These are phyloP conservation scores for Lonchura striata DNA, from an alignment of 2,113 vertebrate genomes.

Conservation along the genomic window DNA sequence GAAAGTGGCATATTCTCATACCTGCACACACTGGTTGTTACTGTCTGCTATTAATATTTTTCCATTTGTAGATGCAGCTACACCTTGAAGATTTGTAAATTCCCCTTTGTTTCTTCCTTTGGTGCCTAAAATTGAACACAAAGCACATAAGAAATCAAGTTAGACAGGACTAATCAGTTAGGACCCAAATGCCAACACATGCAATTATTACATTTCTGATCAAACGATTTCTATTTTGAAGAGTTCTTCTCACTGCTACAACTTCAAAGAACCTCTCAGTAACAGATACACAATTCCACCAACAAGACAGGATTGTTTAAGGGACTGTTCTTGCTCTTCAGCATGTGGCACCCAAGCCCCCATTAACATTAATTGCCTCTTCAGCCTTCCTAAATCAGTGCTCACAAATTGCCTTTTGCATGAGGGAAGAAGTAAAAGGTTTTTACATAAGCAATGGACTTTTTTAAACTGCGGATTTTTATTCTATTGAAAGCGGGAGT, in stretches of 20 bases:
- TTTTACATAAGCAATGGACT: not conserved
- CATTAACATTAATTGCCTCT: not conserved
- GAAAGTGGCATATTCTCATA: conserved; percentile 56
- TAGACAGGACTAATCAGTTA: not conserved
- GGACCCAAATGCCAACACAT: not conserved
- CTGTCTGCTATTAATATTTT: conserved; percentile 97
- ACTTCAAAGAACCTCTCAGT: not conserved
- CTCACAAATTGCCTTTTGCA: not conserved
- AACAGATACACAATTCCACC: not conserved
- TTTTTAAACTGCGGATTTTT: not conserved
- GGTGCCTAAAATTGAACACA: conserved; percentile 80
- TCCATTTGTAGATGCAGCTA: conserved; percentile 87
- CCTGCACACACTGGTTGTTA: conserved; percentile 99
- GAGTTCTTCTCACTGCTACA: not conserved
- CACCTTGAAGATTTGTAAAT: conserved; percentile 97
- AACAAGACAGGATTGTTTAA: not conserved
- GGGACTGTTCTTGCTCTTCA: not conserved
- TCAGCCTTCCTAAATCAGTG: not conserved
- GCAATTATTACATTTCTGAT: not conserved
- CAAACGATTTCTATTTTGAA: not conserved
- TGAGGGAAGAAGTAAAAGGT: not conserved
- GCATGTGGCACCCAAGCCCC: not conserved
- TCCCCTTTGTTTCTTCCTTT: conserved; percentile 99
- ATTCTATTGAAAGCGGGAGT: not conserved
- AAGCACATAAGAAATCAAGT: conserved; percentile 16